Base-by-base conservation (phyloP, 2,888 invertebrate genomes). In the Trichopoda pennipes region DNA sequence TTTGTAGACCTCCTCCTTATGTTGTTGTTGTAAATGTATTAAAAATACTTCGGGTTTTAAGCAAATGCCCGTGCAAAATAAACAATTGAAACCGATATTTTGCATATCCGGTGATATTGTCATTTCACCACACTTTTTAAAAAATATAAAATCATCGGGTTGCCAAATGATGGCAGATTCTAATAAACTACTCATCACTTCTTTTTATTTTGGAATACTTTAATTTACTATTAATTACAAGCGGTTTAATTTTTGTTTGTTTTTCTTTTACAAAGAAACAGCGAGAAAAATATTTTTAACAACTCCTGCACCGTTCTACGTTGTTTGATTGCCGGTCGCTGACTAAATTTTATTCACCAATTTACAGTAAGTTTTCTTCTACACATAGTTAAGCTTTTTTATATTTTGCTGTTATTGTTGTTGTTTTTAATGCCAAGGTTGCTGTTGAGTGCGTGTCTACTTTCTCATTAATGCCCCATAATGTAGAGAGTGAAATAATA, bases 41-140 rank as follows among this genome's bases (percentile, higher is more conserved):
- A 87, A 82, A 73, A 89, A 89, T 16, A 88, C 85, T 21, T 89
- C 87, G 10, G 87, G 84, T 81, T 89, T 87, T 73, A 89, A 79
- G 63, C 88, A 89, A 85, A 88, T 88, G 3, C 88, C 88, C 69
- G 87, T 84, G 49, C 89, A 89, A 70, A 88, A 89, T 70, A 85
- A 84, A 68, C 89, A 89, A 83, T 88, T 89, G 61, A 89, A 87
- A 53, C 89, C 89, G 63, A 89, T 88, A 49, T 86, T 86, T 84
- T 88, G 87, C 14, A 86, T 85, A 83, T 89, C 89, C 53, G 89
- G 88, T 12, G 89, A 89, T 21, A 86, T 86, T 17, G 89, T 89
- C 23, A 89, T 88, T 85, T 88, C 88, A n/a, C 89, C 89, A 74
- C 89, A 89, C 73, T 89, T 88, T 35, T 86, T 86, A 80, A 89